Base-by-base conservation (phyloP, 2,888 invertebrate genomes). In the Thereva unica region DNA sequence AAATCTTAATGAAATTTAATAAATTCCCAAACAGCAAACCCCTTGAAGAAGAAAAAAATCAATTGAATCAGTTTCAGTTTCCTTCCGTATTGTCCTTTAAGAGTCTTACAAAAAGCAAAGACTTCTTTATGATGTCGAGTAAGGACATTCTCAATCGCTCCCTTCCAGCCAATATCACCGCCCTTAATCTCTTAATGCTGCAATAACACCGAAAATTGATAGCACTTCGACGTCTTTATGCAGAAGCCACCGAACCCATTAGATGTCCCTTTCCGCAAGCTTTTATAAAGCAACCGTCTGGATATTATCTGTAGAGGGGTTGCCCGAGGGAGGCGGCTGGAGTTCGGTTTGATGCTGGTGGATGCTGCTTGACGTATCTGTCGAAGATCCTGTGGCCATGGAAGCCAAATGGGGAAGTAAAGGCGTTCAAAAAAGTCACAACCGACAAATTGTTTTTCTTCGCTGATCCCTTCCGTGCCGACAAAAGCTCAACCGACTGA, bases 151-250 rank as follows among this genome's bases (percentile, higher is more conserved):
- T 40, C 47, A 59, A 61, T 61, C 41, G 23, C 50, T 61, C 50
- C 50, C 61, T 53, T 64, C 53, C 38, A 52, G 12, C 52, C 41
- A 59, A 66, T 66, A 68, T 66, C 66, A 68, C 34, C 50, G 63
- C 54, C 45, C 45, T 68, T 68, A 68, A 68, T 66, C 63, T 52
- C 66, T 68, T 68, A 66, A 68, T 66, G 66, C 68, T 59, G 63
- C 49, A 68, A 66, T 68, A 68, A 68, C 57, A 68, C 61, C 66
- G 68, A 68, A 61, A 68, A 68, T 68, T 68, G 68, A 68, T 66
- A 68, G 68, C 68, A 68, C 64, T 66, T 68, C 63, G 55, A 63
- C 38, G 63, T 55, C 53, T 68, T 68, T 50, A 68, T 68, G 66
- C 57, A 50, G 41, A 66, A 59, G 40, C 56, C 66, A 42, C 34